These are phyloP conservation scores for Tribolium castaneum DNA, from an alignment of 1,140 invertebrate species.

Conservation along the genomic window DNA sequence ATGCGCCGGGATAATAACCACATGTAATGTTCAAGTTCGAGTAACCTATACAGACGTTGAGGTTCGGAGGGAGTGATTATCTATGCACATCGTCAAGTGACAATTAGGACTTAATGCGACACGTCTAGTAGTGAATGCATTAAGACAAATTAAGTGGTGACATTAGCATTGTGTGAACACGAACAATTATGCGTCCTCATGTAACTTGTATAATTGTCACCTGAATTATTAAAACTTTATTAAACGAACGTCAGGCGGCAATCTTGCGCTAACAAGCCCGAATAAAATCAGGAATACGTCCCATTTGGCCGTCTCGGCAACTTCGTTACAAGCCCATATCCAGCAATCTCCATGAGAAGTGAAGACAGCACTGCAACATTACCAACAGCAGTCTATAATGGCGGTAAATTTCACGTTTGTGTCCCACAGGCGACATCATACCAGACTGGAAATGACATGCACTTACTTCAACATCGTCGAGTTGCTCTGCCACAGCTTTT, in stretches of 20 bases:
- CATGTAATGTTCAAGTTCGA: too few relatives aligned
- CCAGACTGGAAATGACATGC: constrained; percentile 31
- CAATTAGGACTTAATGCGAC: constrained; percentile 40
- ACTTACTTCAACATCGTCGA: constrained; percentile 10
- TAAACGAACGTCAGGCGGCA: not conserved
- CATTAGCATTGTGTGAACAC: constrained; percentile 42
- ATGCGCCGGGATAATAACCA: not conserved
- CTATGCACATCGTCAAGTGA: constrained; percentile 47
- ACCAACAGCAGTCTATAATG: constrained; percentile 5
- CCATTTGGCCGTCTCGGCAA: not conserved
- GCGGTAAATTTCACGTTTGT: not conserved
- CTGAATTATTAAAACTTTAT: constrained; percentile 2
- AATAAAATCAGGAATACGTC: constrained; percentile 4
- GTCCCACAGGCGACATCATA: constrained; percentile 13
- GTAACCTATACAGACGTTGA: not conserved
- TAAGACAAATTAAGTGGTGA: constrained; percentile 46
- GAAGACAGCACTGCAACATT: constrained; percentile 15
- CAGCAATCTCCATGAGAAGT: not conserved
- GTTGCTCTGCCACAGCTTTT: not conserved
- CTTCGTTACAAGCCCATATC: constrained; percentile 1
- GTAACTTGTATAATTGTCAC: constrained; percentile 17
- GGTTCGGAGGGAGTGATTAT: constrained; percentile 32
- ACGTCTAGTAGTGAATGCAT: constrained; percentile 41
- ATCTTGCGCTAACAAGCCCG: not conserved
- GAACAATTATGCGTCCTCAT: constrained; percentile 42